Evolutionary conservation across 2,888 invertebrate species (phyloP).

Genomic region (Drosophila kuntzei): DNA sequence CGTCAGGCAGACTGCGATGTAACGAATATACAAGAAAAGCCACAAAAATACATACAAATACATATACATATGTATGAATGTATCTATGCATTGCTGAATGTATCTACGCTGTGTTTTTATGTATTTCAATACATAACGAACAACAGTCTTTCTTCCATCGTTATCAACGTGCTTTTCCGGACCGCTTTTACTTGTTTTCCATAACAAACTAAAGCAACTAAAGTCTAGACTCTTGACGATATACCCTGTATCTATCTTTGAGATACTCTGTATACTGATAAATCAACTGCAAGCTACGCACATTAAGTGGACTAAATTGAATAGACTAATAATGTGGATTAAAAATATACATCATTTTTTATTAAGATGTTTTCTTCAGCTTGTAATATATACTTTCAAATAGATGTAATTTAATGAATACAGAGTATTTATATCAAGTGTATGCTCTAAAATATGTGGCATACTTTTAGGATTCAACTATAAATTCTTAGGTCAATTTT

Average conservation of each 20-base stretch:
- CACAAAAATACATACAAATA: slow-evolving; percentile 8
- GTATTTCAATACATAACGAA: not conserved
- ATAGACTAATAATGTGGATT: no score
- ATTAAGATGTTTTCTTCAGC: no score
- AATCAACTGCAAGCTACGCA: not conserved
- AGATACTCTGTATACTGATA: not conserved
- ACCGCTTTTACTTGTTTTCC: not conserved
- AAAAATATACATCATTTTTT: no score
- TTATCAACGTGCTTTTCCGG: not conserved
- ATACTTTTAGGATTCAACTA: slow-evolving; percentile 18
- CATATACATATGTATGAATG: not conserved
- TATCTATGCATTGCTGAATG: not conserved
- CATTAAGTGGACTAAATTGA: not conserved
- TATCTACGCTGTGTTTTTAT: not conserved
- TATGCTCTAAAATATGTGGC: not conserved
- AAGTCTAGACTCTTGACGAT: not conserved
- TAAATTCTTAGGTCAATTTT: not conserved
- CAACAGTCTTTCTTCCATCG: not conserved
- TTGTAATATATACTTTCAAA: no score
- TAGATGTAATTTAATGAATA: not conserved
- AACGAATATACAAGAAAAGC: slow-evolving; percentile 26
- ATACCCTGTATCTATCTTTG: not conserved
- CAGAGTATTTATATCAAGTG: not conserved
- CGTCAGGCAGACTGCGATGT: slow-evolving; percentile 44
- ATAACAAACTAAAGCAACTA: not conserved